Conservation (phyloP, 2,888 invertebrate genomes). For the Gastrophysa polygoni region DNA sequence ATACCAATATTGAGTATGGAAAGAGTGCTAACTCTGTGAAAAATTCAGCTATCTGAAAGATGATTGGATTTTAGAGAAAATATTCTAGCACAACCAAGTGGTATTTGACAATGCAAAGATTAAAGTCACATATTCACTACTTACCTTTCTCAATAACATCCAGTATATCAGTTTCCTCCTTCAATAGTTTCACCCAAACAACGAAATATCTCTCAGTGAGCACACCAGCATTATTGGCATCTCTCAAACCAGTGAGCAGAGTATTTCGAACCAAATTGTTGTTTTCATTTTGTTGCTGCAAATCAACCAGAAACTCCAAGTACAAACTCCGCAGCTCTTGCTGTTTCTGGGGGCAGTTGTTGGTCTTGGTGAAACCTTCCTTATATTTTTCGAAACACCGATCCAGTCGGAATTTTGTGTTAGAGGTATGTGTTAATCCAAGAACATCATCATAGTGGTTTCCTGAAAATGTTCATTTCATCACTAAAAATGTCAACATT, state of each 20-base stretch:
- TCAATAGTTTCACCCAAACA: constrained; percentile 48
- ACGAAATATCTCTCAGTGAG: constrained; percentile 49
- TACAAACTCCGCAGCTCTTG: constrained; percentile 52
- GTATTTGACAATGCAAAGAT: too few relatives aligned
- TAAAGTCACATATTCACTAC: too few relatives aligned
- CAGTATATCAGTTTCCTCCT: constrained; percentile 38
- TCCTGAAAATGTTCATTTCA: constrained; percentile 20
- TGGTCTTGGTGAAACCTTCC: constrained; percentile 44
- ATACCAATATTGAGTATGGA: too few relatives aligned
- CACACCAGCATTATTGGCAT: constrained; percentile 28
- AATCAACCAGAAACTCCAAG: constrained; percentile 62
- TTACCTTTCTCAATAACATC: constrained; percentile 41
- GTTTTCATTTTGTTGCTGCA: constrained; percentile 24
- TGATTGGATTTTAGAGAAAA: too few relatives aligned
- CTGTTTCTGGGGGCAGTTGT: constrained; percentile 28
- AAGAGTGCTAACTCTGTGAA: too few relatives aligned
- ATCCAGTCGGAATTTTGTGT: constrained; percentile 35
- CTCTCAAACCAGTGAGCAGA: constrained; percentile 48
- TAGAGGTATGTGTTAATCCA: neutral
- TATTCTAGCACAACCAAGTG: too few relatives aligned
- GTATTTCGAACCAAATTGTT: constrained; percentile 58
- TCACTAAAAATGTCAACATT: too few relatives aligned
- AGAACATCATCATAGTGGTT: constrained; percentile 17
- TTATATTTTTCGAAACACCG: constrained; percentile 44
- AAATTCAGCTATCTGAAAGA: too few relatives aligned